Evolutionary conservation across 2,888 invertebrate species (phyloP), one percentile per base, ranked within the genome.

Genomic region (Aproaerema taeniolella): DNA sequence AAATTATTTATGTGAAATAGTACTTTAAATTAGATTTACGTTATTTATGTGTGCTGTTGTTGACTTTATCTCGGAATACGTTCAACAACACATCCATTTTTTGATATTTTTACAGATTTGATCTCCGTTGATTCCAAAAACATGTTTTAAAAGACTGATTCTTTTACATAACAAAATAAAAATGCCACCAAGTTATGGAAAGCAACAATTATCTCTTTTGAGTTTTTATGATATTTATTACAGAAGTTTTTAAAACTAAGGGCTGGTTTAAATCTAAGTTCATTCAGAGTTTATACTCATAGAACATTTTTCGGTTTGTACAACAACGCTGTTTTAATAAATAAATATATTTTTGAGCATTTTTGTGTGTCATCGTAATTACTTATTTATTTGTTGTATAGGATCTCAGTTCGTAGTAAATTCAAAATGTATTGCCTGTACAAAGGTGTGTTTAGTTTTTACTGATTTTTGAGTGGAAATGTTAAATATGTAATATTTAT

Each of bases 401-500:
- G 64, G 83, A 83, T 83, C 82, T 82, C 83, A 82, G 56, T 66
- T 64, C 13, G 59, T 68, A 71, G 65, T 61, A 60, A 69, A 67
- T 65, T 69, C 55, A 50, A 62, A 61, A 63, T 65, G 57, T 52
- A 59, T 50, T 52, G 45, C 45, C 45, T 56, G 49, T 53, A 56
- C 43, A 53, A 46, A 52, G 48, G 60, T 55, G 59, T 57, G 55
- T 58, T 61, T 62, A 67, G 52, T 55, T 53, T 52, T 59, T 58
- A 58, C 56, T 55, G 50, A 66, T 65, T 60, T n/a, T 65, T 50
- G 63, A 67, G 61, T 70, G 61, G 63, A 72, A 67, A 70, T 75
- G 76, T 81, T 79, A 65, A 67, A 67, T 64, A 69, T 78, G 67
- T 80, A 74, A 69, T 82, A 79, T 82, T 79, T 83, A 79, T 81